Conservation (phyloP, 30 jellyfish, hydroid and myxozoan species). For the Aurelia sp. region DNA sequence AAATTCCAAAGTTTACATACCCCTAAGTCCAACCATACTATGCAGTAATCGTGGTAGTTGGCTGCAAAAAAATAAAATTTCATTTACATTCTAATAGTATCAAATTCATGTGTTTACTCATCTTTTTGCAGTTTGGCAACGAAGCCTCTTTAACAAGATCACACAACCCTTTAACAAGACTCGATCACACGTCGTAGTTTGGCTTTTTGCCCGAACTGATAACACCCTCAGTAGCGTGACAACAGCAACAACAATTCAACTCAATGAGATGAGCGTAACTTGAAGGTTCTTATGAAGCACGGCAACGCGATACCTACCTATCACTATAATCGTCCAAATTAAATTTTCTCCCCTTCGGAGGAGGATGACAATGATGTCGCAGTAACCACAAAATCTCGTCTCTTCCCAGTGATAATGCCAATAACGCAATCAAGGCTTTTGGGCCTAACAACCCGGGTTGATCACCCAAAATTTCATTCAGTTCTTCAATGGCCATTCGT, state of each 20-base stretch:
- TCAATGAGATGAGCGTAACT: too few relatives aligned
- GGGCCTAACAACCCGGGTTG: constrained; percentile 99
- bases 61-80: constrained; percentile 9
- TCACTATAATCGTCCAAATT: constrained; percentile 83
- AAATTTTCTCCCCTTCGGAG: constrained; percentile 86
- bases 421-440: constrained; percentile 87
- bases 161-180: too few relatives aligned
- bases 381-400: constrained; percentile 91
- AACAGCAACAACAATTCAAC: too few relatives aligned
- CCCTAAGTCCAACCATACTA: constrained; percentile 81
- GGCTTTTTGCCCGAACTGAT: too few relatives aligned
- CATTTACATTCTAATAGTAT: too few relatives aligned
- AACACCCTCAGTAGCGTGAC: too few relatives aligned
- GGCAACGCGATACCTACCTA: constrained; percentile 45
- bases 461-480: constrained; percentile 80
- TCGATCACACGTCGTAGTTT: too few relatives aligned
- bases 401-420: constrained; percentile 88
- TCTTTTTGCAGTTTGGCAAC: too few relatives aligned
- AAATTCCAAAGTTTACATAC: constrained; percentile 8
- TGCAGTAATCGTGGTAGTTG: constrained; percentile 80
- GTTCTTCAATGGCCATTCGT: constrained; percentile 88
- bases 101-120: too few relatives aligned
- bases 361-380: constrained; percentile 81
- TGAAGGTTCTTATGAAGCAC: too few relatives aligned
- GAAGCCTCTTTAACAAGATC: too few relatives aligned